A percentile compares a stretch with the other conserved stretches of the same genome.
Evolutionary conservation across 2,797 vertebrate genomes (phyloP).

Genomic region (Lycodopsis pacificus): DNA sequence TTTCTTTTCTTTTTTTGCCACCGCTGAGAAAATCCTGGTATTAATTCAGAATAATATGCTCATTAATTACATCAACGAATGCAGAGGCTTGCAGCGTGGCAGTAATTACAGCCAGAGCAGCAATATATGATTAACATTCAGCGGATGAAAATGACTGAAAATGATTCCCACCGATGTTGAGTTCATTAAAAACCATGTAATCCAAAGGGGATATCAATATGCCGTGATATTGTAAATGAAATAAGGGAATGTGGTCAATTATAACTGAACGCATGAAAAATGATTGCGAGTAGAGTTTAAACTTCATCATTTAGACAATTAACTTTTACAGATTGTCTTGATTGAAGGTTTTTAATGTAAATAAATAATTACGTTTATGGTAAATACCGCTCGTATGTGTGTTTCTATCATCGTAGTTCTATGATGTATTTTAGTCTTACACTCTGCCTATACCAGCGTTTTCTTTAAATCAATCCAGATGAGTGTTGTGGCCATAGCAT

Average conservation of each 20-base stretch:
- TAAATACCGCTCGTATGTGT: neutral
- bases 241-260: slow-evolving; percentile 44
- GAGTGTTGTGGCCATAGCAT: slow-evolving; percentile 20
- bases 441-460: neutral
- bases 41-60: slow-evolving; percentile 46
- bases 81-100: slow-evolving; percentile 45
- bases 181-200: slow-evolving; percentile 75
- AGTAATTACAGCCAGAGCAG: slow-evolving; percentile 72
- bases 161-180: slow-evolving; percentile 63
- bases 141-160: slow-evolving; percentile 61
- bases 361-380: neutral
- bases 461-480: slow-evolving; percentile 55
- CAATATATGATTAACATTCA: slow-evolving; percentile 72
- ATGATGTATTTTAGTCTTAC: neutral
- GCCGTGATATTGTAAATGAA: slow-evolving; percentile 55
- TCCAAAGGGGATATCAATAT: slow-evolving; percentile 64
- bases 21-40: slow-evolving; percentile 24
- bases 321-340: slow-evolving; percentile 24
- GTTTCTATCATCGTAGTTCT: neutral
- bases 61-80: slow-evolving; percentile 67
- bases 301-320: slow-evolving; percentile 35
- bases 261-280: slow-evolving; percentile 35
- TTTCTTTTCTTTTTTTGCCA: neutral
- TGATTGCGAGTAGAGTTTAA: slow-evolving; percentile 26
- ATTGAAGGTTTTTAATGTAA: slow-evolving; percentile 10